These are phyloP conservation scores for Thymallus thymallus DNA, from an alignment of 2,113 vertebrate genomes.

Conservation along the genomic window DNA sequence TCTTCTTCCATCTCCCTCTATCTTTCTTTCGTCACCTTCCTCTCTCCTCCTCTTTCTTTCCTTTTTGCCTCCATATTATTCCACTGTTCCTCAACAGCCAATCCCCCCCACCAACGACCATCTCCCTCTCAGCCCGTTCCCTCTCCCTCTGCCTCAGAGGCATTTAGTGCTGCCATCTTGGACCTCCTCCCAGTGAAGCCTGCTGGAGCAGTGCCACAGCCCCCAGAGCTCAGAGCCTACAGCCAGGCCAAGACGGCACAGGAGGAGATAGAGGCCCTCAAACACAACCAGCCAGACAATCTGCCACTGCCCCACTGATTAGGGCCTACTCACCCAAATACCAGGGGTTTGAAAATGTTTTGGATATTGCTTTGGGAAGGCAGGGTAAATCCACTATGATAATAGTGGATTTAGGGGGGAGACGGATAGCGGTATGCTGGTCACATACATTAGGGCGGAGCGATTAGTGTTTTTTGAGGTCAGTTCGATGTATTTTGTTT, in stretches of 20 bases:
- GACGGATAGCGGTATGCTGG: background rate
- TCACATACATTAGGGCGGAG: too few species aligned
- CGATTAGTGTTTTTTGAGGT: too few species aligned
- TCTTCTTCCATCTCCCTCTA: background rate
- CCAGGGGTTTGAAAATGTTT: too few species aligned
- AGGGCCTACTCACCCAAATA: background rate
- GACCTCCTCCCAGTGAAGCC: background rate
- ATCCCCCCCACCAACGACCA: background rate
- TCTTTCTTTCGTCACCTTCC: too few species aligned
- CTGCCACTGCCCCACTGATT: background rate
- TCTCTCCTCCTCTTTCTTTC: background rate
- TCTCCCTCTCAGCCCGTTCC: background rate
- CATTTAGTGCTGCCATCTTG: background rate
- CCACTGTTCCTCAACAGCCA: background rate
- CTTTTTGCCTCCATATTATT: background rate
- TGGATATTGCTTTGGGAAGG: background rate
- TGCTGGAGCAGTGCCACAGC: background rate
- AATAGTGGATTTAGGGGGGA: background rate
- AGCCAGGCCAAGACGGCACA: background rate
- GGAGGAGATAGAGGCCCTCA: background rate
- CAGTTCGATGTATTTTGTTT: too few species aligned
- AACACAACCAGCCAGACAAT: background rate
- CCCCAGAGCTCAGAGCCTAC: background rate
- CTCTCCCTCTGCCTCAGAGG: background rate
- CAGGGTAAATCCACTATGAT: background rate